A percentile compares a stretch with the other conserved stretches of the same genome.
These are phyloP conservation scores for Rhopilema esculentum DNA, from an alignment of 30 jellyfish, hydroid and myxozoan genomes.

Conservation along the genomic window DNA sequence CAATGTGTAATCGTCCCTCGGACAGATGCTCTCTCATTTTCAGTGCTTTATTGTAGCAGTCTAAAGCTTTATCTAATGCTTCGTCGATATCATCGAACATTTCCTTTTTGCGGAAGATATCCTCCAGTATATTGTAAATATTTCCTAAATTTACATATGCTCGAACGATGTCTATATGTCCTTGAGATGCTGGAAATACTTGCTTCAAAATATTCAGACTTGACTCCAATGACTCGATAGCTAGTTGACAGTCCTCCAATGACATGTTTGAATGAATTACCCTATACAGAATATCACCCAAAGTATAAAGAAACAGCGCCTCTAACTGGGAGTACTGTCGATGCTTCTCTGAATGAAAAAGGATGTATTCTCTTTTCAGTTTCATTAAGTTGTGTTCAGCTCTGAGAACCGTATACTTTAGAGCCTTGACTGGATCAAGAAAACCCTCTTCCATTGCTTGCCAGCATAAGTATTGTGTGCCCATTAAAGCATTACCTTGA, in stretches of 20 bases:
- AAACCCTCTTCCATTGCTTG: constrained; percentile 34
- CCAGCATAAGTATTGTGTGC: constrained; percentile 34
- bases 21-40: constrained; percentile 20
- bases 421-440: constrained; percentile 32
- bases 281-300: constrained; percentile 25
- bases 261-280: constrained; percentile 12
- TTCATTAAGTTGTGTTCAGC: constrained; percentile 18
- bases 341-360: neutral
- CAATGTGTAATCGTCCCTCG: constrained; percentile 3
- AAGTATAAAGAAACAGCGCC: constrained; percentile 16
- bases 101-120: constrained; percentile 2
- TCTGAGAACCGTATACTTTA: constrained; percentile 16
- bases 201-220: constrained; percentile 18
- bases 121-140: constrained; percentile 40
- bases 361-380: neutral
- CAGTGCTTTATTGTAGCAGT: constrained; percentile 33
- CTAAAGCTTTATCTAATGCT: constrained; percentile 15
- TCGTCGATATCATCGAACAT: neutral
- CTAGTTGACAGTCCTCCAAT: constrained; percentile 42
- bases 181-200: constrained; percentile 1
- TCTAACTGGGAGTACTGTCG: neutral
- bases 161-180: constrained; percentile 33
- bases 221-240: constrained; percentile 6
- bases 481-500: constrained; percentile 26
- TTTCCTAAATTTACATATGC: constrained; percentile 28